Percentiles rank a stretch among this genome's conserved stretches.
phyloP scores from a whole-genome alignment of 2,888 invertebrate species.

The Ommatoiulus sabulosus region DNA sequence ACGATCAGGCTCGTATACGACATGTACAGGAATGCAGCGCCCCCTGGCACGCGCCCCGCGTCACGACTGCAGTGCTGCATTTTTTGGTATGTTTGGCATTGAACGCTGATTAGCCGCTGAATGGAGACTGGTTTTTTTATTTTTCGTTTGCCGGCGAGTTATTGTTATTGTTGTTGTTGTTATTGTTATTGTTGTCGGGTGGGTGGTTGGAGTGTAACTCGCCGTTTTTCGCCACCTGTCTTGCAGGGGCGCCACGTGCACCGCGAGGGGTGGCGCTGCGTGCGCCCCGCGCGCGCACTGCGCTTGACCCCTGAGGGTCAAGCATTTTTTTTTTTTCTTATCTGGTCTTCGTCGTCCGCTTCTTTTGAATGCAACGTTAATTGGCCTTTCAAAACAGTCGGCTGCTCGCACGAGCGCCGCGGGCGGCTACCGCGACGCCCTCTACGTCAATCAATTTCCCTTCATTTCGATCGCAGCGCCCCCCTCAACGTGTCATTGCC shows the following conservation, averaged over 20 bases:
- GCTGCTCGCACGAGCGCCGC: slow-evolving; percentile 7
- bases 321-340: not conserved
- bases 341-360: not conserved
- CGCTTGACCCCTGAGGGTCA: not conserved
- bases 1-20: too few species aligned
- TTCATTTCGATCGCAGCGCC: not conserved
- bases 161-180: not conserved
- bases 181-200: not conserved
- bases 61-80: not conserved
- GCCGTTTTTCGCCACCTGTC: not conserved
- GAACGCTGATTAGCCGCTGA: not conserved
- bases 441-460: slow-evolving; percentile 3
- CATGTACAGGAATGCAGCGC: too few species aligned
- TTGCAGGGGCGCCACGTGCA: not conserved
- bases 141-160: too few species aligned
- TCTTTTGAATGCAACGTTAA: slow-evolving; percentile 54
- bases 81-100: not conserved
- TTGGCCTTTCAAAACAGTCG: slow-evolving; percentile 51
- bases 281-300: too few species aligned
- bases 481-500: not conserved
- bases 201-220: not conserved
- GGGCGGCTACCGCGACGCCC: slow-evolving; percentile 21
- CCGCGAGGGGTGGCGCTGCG: not conserved
- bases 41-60: not conserved
- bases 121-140: not conserved